Base-by-base conservation (phyloP, 2,888 invertebrate genomes). In the Cabera pusaria region DNA sequence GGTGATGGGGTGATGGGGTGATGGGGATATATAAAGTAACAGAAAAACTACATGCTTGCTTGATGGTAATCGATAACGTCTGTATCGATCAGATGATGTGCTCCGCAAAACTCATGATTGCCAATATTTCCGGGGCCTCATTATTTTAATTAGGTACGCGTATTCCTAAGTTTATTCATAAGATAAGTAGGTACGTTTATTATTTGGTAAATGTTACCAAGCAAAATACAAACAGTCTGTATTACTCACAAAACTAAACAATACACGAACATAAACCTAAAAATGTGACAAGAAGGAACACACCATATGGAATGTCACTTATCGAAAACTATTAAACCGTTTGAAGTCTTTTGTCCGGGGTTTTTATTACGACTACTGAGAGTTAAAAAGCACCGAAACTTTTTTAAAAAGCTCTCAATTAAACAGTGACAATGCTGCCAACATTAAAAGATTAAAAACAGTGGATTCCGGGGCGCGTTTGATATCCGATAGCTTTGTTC, bases 401-500 rank as follows among this genome's bases (percentile, higher is more conserved):
- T 72, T 76, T n/a, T 72, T 78, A 79, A 52, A 77, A 75, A 76
- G 73, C 73, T 65, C 78, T 80, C 75, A 84, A 82, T 83, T 78
- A 79, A 69, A 80, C 78, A 80, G 86, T 77, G 83, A 85, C 86
- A 86, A 82, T 84, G 71, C 63, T 75, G 69, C 72, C 72, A 77
- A 71, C 78, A 72, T 79, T 76, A 77, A 80, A 64, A 65, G 48
- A 48, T 48, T 54, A 48, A 52, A 55, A 61, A 35, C 41, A 55
- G 56, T 57, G 63, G 70, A 75, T 72, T 72, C 67, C 64, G 62
- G 58, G 54, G 57, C 59, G 62, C 84, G 72, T 88, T 88, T 88
- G 87, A 88, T 83, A 88, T 83, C 70, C 73, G 87, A 88, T 88
- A 88, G 78, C 66, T 80, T 87, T 87, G 87, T 78, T 71, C 62